Base-by-base conservation (phyloP, 2,113 vertebrate species). In the Callopanchax toddi region DNA sequence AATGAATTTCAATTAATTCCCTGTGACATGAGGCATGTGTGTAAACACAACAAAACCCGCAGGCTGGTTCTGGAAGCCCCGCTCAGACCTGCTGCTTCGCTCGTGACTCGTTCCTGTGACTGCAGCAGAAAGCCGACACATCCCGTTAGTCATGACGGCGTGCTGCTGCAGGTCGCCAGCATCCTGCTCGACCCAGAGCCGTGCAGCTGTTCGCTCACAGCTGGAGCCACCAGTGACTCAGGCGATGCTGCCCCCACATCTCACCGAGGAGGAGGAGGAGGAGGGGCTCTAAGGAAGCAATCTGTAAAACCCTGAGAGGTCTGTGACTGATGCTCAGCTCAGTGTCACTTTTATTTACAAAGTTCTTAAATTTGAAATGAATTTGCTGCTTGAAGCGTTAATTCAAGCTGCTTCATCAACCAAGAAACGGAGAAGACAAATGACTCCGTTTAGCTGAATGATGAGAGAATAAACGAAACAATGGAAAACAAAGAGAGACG, bases 211-310 rank as follows among this genome's bases (percentile, higher is more conserved):
- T 42, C 3, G 22, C 22, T 36, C 15, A 6, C 11, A 29, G 42
- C 12, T 34, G 54, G 36, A 25, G 54, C 21, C 34, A 11, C 17
- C 56, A 44, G 23, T 22, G 43, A 48, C 26, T 60, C 58, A 44
- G n/a, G 4, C 20, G 13, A 6, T 3, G 11, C 17, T 21, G 7
- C 15, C 26, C 40, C 18, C 17, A 13, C 45, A 23, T 20, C 34
- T 9, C 56, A 3, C 9, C 29, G 9, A 1, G 29, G 29, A 9
- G 21, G 4, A 8, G 16, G 21, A 21, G 17, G 22, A 8, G 18
- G 51, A 39, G 53, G 12, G 40, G 17, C 16, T 5, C 5, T 36
- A 37, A 37, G 12, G 36, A 37, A 37, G 36, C 29, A 5, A 32
- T 32, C 29, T 32, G 6, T 32, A 8, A 32, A 32, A 32, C 29